Evolutionary conservation across 2,888 invertebrate species (phyloP).

Genomic region (Gastrophysa polygoni): DNA sequence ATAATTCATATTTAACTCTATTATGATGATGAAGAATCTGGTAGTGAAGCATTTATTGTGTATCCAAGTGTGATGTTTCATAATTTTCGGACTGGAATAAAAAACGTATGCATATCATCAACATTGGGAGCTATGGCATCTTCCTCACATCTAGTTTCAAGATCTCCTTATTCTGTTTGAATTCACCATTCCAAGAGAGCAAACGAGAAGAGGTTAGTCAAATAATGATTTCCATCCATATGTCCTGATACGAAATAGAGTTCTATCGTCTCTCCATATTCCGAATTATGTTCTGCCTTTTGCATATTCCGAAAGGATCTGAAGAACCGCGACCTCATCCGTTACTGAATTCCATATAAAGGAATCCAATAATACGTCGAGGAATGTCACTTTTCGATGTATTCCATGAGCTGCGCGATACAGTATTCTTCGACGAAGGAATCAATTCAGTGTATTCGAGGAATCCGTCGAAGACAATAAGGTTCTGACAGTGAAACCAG

Average conservation of each 20-base stretch:
- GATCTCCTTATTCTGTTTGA: too few relatives aligned
- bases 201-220: background rate
- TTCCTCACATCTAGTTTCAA: too few relatives aligned
- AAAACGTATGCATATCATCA: too few relatives aligned
- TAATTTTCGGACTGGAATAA: too few relatives aligned
- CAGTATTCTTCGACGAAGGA: background rate
- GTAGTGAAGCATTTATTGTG: too few relatives aligned
- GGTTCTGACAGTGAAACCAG: background rate
- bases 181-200: background rate
- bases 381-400: conserved; percentile 30
- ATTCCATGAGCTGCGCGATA: background rate
- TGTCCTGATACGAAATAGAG: conserved; percentile 2
- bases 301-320: conserved; percentile 29
- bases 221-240: background rate
- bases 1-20: too few relatives aligned
- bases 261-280: conserved; percentile 18
- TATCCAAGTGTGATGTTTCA: too few relatives aligned
- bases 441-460: background rate
- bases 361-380: conserved; percentile 34
- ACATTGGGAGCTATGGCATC: too few relatives aligned
- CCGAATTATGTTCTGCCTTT: conserved; percentile 23
- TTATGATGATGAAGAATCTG: too few relatives aligned
- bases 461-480: background rate
- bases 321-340: conserved; percentile 29
- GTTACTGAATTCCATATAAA: conserved; percentile 29